Evolutionary conservation across 2,888 invertebrate genomes (phyloP), one percentile per base, ranked within the genome.

Genomic region (Acronicta alni): DNA sequence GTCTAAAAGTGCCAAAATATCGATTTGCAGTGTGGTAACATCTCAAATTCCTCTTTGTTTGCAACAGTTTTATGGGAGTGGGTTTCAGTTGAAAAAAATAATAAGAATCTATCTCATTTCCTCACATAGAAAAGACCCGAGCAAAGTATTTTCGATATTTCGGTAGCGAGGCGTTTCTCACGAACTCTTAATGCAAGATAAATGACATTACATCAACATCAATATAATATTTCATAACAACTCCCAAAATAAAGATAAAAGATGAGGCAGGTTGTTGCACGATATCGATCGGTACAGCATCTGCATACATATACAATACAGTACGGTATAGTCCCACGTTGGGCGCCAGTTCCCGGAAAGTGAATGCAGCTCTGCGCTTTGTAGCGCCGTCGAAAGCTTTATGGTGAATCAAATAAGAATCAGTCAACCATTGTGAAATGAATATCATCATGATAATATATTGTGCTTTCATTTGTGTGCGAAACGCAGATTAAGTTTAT

Each of bases 271-370:
- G 55, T 55, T 52, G 58, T 57, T 39, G 56, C 42, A 48, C 59
- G 46, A 32, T 10, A 57, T 46, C 57, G 67, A 74, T 67, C 71
- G 71, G 45, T 58, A 56, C 42, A 32, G 54, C 52, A 52, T 30
- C 44, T 58, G 16, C 45, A 20, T 8, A 42, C 59, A 46, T 35
- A 38, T 55, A 51, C 8, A 23, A 49, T 16, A 47, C 16, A 20
- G 9, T 37, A 16, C 38, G 30, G 35, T 26, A 48, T 14, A 49
- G 49, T 43, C 43, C 57, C 73, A 46, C 43, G 72, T 58, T 71
- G 75, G 72, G 72, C 65, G 75, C 59, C 72, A 2, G 47, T 44
- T 51, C 43, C 41, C 58, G 12, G 47, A 54, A 63, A 47, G 39
- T 43, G 47, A 51, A 51, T 69, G 45, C 48, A 43, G 43, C 18